These are phyloP conservation scores for Mycteria americana DNA, from an alignment of 2,797 vertebrate species.

Conservation along the genomic window DNA sequence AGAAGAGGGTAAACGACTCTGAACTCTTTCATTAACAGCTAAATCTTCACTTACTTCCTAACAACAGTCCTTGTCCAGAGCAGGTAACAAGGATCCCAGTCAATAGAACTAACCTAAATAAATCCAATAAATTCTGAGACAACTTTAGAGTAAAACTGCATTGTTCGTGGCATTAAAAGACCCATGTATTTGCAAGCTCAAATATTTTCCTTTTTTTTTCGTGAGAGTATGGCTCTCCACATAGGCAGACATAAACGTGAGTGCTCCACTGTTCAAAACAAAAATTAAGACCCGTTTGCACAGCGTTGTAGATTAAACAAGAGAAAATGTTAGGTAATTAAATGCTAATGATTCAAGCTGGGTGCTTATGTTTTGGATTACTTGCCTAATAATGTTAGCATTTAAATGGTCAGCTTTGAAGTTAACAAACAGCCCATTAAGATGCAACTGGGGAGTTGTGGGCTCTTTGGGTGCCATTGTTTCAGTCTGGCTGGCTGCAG, in stretches of 20 bases:
- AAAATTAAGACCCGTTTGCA: constrained; percentile 23
- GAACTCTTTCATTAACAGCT: constrained; percentile 26
- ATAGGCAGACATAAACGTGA: not conserved
- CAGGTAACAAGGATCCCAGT: not conserved
- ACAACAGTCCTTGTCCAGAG: not conserved
- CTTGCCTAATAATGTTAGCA: constrained; percentile 64
- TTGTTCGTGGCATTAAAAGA: not conserved
- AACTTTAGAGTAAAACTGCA: not conserved
- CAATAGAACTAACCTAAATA: not conserved
- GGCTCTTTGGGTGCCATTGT: constrained; percentile 68
- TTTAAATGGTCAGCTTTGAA: constrained; percentile 74
- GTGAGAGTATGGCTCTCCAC: not conserved
- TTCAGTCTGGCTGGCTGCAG: constrained; percentile 59
- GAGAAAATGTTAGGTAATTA: constrained; percentile 64
- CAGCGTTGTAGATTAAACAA: constrained; percentile 53
- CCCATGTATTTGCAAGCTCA: not conserved
- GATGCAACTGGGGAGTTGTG: constrained; percentile 63
- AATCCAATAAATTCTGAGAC: not conserved
- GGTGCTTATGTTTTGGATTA: constrained; percentile 68
- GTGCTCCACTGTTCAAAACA: not conserved
- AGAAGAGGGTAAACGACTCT: not conserved
- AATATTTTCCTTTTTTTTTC: not conserved
- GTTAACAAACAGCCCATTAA: constrained; percentile 71
- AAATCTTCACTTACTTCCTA: not conserved
- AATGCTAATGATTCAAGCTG: constrained; percentile 64